Evolutionary conservation across 1,140 invertebrate species (phyloP), one percentile per base, ranked within the genome.

Genomic region (Carposina sasakii): DNA sequence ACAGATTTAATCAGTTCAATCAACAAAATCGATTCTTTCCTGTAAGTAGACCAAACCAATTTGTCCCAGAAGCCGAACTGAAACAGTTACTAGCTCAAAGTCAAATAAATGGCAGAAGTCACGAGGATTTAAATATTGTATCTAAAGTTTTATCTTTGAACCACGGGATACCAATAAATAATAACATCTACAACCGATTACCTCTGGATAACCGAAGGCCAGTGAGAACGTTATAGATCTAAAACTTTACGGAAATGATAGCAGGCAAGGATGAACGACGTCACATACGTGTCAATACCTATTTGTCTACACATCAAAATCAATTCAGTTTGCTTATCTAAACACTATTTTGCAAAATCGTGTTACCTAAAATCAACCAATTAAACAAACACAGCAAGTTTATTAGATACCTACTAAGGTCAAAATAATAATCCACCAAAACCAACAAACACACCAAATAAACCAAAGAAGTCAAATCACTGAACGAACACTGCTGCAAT

Each of bases 101-200:
- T 21, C 90, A 89, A 10, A 85, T 92, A 48, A 85, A 86, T 57
- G 85, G 86, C 28, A 76, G 84, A 47, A 84, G 87, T 53, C 88
- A 89, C 52, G 90, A 92, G 78, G 92, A 93, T 64, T 84, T 94
- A 20, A 93, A 92, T 68, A 92, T 94, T 53, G 91, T 94, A 13
- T 91, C 91, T 13, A 93, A 94, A 81, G 91, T 94, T 30, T 76
- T 94, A 48, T 91, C 92, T 15, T 78, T 93, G 24, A 92, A 93
- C 71, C 91, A 93, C 57, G 90, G 90, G 9, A 60, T 86, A 10
- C 63, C 70, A 3, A 22, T 77, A 21, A 71, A 70, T 43, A 77
- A 65, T 31, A 63, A 70, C 37, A 47, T 72, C 15, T 70, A 70
- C 4, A 81, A 81, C 41, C 63, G 71, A 52, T 47, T 81, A 31